Percentiles rank a stretch among this genome's conserved stretches.
Conservation (phyloP, 2,797 vertebrate genomes). For the Acipenser transmontanus region DNA sequence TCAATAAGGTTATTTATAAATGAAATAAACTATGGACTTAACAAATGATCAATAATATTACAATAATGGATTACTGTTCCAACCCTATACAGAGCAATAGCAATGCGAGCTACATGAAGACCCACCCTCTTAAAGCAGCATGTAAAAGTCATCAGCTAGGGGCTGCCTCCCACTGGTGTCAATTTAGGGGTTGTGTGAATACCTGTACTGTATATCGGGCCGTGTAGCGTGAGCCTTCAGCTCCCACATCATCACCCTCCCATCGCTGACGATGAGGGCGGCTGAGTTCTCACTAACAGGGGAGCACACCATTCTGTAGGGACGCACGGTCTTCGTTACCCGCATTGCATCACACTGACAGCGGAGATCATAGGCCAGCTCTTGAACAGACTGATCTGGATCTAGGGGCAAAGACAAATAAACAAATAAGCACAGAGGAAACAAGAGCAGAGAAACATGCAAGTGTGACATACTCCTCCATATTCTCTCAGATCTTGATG, state of each 20-base stretch:
- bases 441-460: too few relatives aligned
- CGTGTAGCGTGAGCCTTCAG: conserved; percentile 73
- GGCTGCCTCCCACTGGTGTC: too few relatives aligned
- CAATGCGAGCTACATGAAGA: too few relatives aligned
- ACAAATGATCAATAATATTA: too few relatives aligned
- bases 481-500: neutral
- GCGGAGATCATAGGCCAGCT: conserved; percentile 88
- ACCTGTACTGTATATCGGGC: conserved; percentile 35
- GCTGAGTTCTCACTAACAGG: conserved; percentile 88
- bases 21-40: too few relatives aligned
- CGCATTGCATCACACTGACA: conserved; percentile 94
- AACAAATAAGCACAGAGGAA: too few relatives aligned
- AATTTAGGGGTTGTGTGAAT: neutral
- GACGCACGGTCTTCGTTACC: conserved; percentile 90
- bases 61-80: too few relatives aligned
- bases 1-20: too few relatives aligned
- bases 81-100: too few relatives aligned
- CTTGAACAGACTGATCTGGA: conserved; percentile 77
- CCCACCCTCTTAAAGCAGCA: too few relatives aligned
- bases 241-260: conserved; percentile 96
- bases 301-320: conserved; percentile 87
- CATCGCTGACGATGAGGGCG: conserved; percentile 87
- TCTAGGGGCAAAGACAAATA: conserved; percentile 26
- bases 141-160: too few relatives aligned
- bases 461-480: too few relatives aligned